Conservation (phyloP, 2,888 invertebrate species). For the Scaeva pyrastri region DNA sequence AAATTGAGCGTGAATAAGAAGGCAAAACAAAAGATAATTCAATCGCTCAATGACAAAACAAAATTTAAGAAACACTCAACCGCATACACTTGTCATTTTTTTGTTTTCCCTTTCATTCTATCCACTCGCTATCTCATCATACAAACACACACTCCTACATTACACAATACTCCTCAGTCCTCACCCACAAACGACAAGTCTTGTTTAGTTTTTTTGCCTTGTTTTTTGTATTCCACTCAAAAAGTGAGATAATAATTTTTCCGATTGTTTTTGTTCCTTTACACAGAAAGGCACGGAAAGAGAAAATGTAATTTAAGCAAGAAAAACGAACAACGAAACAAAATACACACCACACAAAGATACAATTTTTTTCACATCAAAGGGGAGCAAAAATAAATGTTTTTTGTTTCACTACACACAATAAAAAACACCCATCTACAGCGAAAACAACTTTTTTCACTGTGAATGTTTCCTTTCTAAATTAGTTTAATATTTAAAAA, state of each 20-base stretch:
- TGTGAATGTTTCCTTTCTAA: background rate
- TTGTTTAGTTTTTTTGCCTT: background rate
- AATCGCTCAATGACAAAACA: background rate
- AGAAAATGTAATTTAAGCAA: conserved; percentile 51
- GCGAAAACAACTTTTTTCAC: background rate
- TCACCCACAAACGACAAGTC: no score
- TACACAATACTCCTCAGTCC: no score
- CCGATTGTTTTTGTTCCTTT: conserved; percentile 40
- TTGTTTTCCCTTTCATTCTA: conserved; percentile 72
- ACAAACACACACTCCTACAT: conserved; percentile 7
- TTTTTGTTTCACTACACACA: conserved; percentile 12
- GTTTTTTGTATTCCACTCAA: background rate
- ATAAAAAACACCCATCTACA: background rate
- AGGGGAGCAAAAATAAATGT: conserved; percentile 16
- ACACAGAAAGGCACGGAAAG: conserved; percentile 48
- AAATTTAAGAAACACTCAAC: conserved; percentile 13
- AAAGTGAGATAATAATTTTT: conserved; percentile 23
- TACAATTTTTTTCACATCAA: conserved; percentile 14
- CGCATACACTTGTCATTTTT: conserved; percentile 23
- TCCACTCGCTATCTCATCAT: conserved; percentile 14
- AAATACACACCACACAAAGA: conserved; percentile 33
- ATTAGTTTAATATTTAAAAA: background rate
- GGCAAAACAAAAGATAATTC: background rate
- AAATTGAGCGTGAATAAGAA: background rate
- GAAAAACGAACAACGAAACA: conserved; percentile 49